A percentile compares a stretch with the other conserved stretches of the same genome.
These are phyloP conservation scores for Patella pellucida DNA, from an alignment of 2,888 invertebrate species.

Conservation along the genomic window DNA sequence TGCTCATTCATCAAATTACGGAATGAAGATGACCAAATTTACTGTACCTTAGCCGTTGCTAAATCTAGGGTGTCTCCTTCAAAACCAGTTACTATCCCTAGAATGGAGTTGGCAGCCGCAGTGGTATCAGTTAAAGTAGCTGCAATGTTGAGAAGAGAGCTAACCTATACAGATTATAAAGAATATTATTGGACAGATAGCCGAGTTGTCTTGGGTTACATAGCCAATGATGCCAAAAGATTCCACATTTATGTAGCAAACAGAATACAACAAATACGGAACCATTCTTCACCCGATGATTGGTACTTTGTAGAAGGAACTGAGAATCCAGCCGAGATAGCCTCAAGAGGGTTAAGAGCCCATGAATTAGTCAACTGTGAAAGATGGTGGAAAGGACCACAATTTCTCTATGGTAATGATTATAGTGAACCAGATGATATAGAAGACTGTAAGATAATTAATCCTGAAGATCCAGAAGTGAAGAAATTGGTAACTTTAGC, in stretches of 20 bases:
- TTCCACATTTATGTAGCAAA: background rate
- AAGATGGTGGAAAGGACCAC: background rate
- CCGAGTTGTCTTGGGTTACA: background rate
- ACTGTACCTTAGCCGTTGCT: background rate
- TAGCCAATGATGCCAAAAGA: background rate
- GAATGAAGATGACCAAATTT: background rate
- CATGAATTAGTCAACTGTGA: background rate
- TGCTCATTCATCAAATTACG: conserved; percentile 7
- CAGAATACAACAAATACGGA: background rate
- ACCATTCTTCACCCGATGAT: background rate
- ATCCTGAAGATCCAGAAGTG: background rate
- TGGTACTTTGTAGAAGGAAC: background rate
- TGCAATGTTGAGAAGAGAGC: background rate
- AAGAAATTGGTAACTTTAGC: background rate
- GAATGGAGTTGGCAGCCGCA: background rate
- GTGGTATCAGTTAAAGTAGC: background rate
- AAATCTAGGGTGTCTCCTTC: background rate
- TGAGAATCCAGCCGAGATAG: conserved; percentile 5
- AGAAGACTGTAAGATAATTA: background rate
- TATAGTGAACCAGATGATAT: too few species aligned
- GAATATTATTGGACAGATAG: background rate
- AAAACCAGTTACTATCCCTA: background rate
- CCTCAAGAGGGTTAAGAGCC: conserved; percentile 27
- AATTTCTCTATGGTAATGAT: background rate
- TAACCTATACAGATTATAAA: background rate